Percentiles rank a stretch among this genome's conserved stretches.
phyloP scores from a whole-genome alignment of 1,140 invertebrate species.

The Drosophila nigromelanica region DNA sequence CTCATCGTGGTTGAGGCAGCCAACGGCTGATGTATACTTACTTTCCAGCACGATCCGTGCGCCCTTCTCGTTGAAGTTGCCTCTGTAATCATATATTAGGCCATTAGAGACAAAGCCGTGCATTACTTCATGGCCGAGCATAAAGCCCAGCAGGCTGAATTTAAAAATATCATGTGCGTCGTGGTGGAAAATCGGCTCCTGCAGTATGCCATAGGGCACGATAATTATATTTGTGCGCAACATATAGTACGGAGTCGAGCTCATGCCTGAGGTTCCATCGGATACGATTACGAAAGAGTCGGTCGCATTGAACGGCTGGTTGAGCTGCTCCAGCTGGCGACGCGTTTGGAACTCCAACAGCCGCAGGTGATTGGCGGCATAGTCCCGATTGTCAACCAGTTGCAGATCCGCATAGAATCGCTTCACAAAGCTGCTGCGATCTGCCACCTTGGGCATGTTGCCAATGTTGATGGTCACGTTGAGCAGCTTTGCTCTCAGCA shows the following conservation, averaged over 20 bases:
- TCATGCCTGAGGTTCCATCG: conserved; percentile 33
- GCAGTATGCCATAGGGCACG: conserved; percentile 58
- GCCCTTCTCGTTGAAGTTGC: conserved; percentile 31
- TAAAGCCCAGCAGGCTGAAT: conserved; percentile 64
- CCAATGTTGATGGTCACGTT: conserved; percentile 63
- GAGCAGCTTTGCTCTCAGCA: conserved; percentile 36
- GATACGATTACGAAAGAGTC: conserved; percentile 40
- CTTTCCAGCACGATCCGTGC: neutral
- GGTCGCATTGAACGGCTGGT: neutral
- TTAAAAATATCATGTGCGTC: conserved; percentile 65
- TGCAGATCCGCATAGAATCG: conserved; percentile 45
- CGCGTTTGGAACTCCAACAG: conserved; percentile 42
- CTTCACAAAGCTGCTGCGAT: conserved; percentile 33
- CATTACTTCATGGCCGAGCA: conserved; percentile 66
- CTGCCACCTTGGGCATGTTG: conserved; percentile 50
- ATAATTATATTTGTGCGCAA: conserved; percentile 53
- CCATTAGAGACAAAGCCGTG: conserved; percentile 59
- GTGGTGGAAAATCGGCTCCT: conserved; percentile 52
- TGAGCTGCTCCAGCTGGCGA: conserved; percentile 29
- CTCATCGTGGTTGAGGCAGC: conserved; percentile 47
- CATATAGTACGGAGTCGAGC: conserved; percentile 58
- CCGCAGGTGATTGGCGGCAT: conserved; percentile 47
- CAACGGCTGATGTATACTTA: conserved; percentile 10
- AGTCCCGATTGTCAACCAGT: conserved; percentile 34
- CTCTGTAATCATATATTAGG: conserved; percentile 35